phyloP scores from a whole-genome alignment of 2,888 invertebrate species.

The Drosophila macrospina region DNA sequence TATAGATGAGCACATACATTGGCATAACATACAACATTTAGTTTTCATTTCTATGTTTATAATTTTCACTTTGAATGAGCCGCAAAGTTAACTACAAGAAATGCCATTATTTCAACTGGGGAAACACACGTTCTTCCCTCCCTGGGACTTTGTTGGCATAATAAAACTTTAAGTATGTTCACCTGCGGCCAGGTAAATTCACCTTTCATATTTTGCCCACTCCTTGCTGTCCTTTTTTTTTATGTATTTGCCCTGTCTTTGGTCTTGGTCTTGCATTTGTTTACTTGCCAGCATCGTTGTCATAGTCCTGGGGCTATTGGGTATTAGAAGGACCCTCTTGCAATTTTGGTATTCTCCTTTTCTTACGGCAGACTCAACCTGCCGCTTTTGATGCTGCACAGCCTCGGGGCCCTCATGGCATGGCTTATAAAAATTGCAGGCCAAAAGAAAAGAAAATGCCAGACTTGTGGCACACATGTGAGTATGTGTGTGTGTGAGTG shows the following conservation, averaged over 20 bases:
- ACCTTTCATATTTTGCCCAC: slow-evolving; percentile 1
- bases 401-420: slow-evolving; percentile 38
- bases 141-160: slow-evolving; percentile 50
- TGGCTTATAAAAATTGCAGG: slow-evolving; percentile 60
- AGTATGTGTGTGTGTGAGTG: no score
- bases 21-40: slow-evolving; percentile 47
- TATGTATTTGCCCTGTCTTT: slow-evolving; percentile 7
- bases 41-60: slow-evolving; percentile 2
- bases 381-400: slow-evolving; percentile 45
- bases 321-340: slow-evolving; percentile 18
- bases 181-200: slow-evolving; percentile 53
- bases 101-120: slow-evolving; percentile 38
- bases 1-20: slow-evolving; percentile 51
- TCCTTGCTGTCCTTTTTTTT: not conserved
- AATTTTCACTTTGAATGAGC: slow-evolving; percentile 67
- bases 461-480: slow-evolving; percentile 32
- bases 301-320: slow-evolving; percentile 65
- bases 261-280: slow-evolving; percentile 55
- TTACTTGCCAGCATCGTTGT: slow-evolving; percentile 54
- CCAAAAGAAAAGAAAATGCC: slow-evolving; percentile 27
- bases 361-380: slow-evolving; percentile 16
- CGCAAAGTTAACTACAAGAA: slow-evolving; percentile 39
- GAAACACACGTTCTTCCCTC: not conserved
- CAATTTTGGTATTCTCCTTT: slow-evolving; percentile 21
- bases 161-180: slow-evolving; percentile 73